Evolutionary conservation across 2,113 vertebrate species (phyloP).

Genomic region (Pelecanoides urinatrix): DNA sequence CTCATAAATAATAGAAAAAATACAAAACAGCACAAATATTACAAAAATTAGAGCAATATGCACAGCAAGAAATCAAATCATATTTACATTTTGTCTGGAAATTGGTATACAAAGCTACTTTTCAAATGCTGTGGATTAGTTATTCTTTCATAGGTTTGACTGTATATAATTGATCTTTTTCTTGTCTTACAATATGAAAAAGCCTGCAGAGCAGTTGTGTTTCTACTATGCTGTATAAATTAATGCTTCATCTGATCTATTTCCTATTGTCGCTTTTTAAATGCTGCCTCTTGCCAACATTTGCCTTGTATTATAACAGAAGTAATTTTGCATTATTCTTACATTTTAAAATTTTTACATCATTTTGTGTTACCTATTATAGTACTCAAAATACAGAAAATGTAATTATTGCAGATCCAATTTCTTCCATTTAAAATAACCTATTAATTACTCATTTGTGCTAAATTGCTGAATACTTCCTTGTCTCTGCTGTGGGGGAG

Average conservation of each 20-base stretch:
- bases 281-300: not conserved
- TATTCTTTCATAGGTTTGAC: not conserved
- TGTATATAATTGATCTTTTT: not conserved
- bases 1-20: not conserved
- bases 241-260: not conserved
- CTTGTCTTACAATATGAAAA: not conserved
- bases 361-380: not conserved
- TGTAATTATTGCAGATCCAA: not conserved
- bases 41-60: not conserved
- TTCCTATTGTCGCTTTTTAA: not conserved
- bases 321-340: not conserved
- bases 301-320: not conserved
- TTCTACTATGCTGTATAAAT: not conserved
- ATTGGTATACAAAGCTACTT: not conserved
- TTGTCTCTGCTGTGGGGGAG: not conserved
- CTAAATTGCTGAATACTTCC: not conserved
- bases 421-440: constrained; percentile 38
- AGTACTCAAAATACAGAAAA: not conserved
- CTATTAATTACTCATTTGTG: not conserved
- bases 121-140: not conserved
- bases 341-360: not conserved
- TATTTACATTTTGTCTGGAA: not conserved
- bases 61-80: not conserved
- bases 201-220: not conserved
- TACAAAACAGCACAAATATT: not conserved